Base-by-base conservation (phyloP, 2,113 vertebrate genomes). In the Etia nguti region DNA sequence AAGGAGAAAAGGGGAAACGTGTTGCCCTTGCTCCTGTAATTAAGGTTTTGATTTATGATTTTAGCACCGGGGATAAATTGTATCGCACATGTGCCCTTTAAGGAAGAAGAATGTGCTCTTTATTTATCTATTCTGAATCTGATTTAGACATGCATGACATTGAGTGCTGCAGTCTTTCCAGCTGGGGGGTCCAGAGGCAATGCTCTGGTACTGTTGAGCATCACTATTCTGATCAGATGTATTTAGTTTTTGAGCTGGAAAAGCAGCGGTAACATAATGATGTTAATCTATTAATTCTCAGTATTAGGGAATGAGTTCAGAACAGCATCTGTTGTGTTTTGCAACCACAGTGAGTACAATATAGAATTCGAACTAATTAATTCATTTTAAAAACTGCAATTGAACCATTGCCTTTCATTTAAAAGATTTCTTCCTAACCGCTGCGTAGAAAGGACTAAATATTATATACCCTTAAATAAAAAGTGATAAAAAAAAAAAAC, bases 291-390 rank as follows among this genome's bases (percentile, higher is more conserved):
- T 43, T 43, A 43, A 43, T 43, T 43, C 38, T 41, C 38, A 41
- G 38, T 41, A 41, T 11, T 41, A 11, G 38, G 20, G 62, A 22
- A 41, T 38, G 36, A 22, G 36, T 68, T 41, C 15, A 24, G 62
- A 68, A 22, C 20, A 68, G 31, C 31, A 41, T 3, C 1, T 41
- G 62, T 22, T 41, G 34, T 0, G 0, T 68, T 68, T 41, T 41
- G 36, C 20, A 68, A 68, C 20, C 20, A 68, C 3, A 8, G 60
- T 22, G 8, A 65, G 34, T 65, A 8, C 10, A 65, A 12, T 8
- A 12, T 11, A 46, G 43, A 6, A 12, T 12, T 15, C 5, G 12
- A 68, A 22, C 29, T 57, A 8, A 24, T 59, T 59, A 31, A 3
- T 60, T 34, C 20, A 34, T 34, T 62, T 62, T 11, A 62, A 18